Conservation (phyloP, 1,140 invertebrate species). For the Trypoxylus dichotomus region DNA sequence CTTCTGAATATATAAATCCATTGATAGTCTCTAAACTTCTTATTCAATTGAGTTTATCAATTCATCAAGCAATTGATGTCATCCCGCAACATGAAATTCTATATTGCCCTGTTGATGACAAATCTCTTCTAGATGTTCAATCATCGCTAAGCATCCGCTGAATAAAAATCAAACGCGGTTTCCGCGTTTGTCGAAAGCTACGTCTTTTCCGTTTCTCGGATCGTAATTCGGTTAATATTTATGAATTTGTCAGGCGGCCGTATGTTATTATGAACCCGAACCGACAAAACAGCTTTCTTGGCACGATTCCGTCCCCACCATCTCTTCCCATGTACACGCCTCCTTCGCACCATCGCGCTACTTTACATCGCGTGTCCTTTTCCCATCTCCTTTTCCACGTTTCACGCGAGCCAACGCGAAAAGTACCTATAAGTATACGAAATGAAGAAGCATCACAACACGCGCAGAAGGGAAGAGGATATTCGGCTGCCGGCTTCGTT, state of each 20-base stretch:
- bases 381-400: neutral
- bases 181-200: neutral
- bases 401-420: neutral
- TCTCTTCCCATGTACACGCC: neutral
- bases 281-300: slow-evolving; percentile 1
- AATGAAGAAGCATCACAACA: neutral
- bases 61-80: neutral
- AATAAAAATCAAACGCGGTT: neutral
- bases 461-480: neutral
- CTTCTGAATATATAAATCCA: too few relatives aligned
- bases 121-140: neutral
- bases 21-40: neutral
- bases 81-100: neutral
- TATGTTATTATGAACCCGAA: neutral
- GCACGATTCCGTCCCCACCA: neutral
- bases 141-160: neutral
- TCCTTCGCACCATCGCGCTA: neutral
- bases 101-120: neutral
- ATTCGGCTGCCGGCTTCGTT: neutral
- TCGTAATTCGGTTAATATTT: slow-evolving; percentile 23
- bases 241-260: slow-evolving; percentile 2
- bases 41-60: neutral
- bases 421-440: neutral
- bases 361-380: neutral
- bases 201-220: neutral